Conservation (phyloP, 1,140 invertebrate genomes). For the Drosophila tani region DNA sequence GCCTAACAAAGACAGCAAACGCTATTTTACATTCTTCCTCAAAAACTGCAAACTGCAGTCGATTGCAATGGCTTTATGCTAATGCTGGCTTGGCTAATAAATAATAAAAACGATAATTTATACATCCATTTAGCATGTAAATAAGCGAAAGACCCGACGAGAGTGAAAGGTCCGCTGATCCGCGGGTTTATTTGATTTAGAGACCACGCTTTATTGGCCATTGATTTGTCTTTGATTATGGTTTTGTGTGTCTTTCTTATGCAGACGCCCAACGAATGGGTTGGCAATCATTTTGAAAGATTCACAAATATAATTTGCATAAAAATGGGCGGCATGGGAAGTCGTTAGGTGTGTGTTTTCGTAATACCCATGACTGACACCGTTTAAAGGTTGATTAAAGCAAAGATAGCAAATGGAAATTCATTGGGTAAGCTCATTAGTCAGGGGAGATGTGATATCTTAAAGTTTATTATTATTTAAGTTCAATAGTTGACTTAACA, state of each 20-base stretch:
- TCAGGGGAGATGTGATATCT: background rate
- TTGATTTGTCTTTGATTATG: constrained; percentile 62
- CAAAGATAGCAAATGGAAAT: constrained; percentile 23
- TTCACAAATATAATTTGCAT: constrained; percentile 58
- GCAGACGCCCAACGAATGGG: constrained; percentile 32
- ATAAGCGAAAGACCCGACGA: constrained; percentile 47
- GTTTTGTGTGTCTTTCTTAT: constrained; percentile 29
- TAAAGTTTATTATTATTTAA: too few relatives aligned
- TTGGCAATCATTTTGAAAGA: constrained; percentile 57
- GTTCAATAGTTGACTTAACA: too few relatives aligned
- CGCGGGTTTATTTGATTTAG: constrained; percentile 25
- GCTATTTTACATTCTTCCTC: constrained; percentile 24
- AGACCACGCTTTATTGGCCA: constrained; percentile 46
- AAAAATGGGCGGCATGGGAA: constrained; percentile 63
- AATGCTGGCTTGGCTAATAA: constrained; percentile 46
- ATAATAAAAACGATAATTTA: constrained; percentile 42
- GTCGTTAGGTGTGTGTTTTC: constrained; percentile 36
- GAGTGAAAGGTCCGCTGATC: constrained; percentile 65
- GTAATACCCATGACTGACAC: constrained; percentile 43
- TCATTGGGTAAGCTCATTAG: constrained; percentile 1
- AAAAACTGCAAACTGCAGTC: constrained; percentile 62
- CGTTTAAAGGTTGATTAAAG: constrained; percentile 40
- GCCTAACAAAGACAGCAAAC: constrained; percentile 16
- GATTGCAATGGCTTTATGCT: constrained; percentile 50
- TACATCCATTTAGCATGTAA: constrained; percentile 68